Evolutionary conservation across 2,113 vertebrate genomes (phyloP), one percentile per base, ranked within the genome.

Genomic region (Falcunculus frontatus): DNA sequence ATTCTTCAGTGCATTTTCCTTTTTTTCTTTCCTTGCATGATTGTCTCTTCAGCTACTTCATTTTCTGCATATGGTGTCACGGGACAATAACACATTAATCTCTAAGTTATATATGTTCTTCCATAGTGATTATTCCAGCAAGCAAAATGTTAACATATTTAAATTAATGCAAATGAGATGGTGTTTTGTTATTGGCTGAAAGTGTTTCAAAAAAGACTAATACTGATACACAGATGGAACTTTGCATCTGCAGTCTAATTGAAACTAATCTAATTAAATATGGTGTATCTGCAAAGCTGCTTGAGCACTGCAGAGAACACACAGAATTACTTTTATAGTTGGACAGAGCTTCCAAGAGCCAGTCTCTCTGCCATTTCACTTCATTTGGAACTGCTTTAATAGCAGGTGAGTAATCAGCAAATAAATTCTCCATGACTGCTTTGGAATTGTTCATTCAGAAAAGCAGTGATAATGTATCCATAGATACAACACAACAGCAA

Each of bases 231-330:
- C 59, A 95, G 94, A 95, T 72, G 78, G 44, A 88, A 90, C 78
- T 90, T 81, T 72, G 52, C 65, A 95, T 95, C 75, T 95, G 72
- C 83, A 78, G 52, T 68, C 94, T 95, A 95, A 96, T 96, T 96
- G 91, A 95, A 95, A 68, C 74, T 89, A 95, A 93, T 94, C 91
- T 91, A 94, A 97, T 90, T 96, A 95, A 96, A 86, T 29, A 90
- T 42, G 64, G 84, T 77, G 75, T 68, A 84, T 91, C 81, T 74
- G 70, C 70, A 96, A 94, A 95, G 84, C 82, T 68, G 23, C 44
- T 93, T 95, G 68, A 78, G 52, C 4, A 5, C 84, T 90, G 69
- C 52, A 89, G 35, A 92, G 69, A 93, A 90, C 69, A 64, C 42
- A 56, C 29, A 82, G 56, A 90, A 84, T 74, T 90, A 56, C 82